Evolutionary conservation across 2,888 invertebrate species (phyloP).

Genomic region (Pedicia rivosa): DNA sequence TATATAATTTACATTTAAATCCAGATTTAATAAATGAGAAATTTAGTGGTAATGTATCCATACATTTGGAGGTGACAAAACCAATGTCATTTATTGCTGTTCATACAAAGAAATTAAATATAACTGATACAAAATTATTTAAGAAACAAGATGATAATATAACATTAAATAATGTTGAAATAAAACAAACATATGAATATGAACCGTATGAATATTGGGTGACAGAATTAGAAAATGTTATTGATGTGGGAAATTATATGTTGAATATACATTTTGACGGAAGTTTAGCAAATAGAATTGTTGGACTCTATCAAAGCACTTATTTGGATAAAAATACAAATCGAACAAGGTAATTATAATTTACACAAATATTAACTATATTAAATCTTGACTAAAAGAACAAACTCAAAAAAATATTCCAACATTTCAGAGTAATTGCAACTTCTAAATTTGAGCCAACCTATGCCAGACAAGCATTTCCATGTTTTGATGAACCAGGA

Average conservation of each 20-base stretch:
- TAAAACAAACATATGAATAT: slow-evolving; percentile 21
- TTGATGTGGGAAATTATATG: slow-evolving; percentile 31
- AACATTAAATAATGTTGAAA: slow-evolving; percentile 18
- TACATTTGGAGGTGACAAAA: slow-evolving; percentile 32
- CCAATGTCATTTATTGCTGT: slow-evolving; percentile 32
- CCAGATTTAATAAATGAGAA: slow-evolving; percentile 45
- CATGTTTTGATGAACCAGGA: slow-evolving; percentile 89
- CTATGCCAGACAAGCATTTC: slow-evolving; percentile 82
- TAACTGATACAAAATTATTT: slow-evolving; percentile 30
- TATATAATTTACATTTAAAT: slow-evolving; percentile 45
- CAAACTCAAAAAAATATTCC: too few species aligned
- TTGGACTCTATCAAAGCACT: slow-evolving; percentile 59
- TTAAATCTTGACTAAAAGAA: background rate
- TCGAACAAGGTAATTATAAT: slow-evolving; percentile 14
- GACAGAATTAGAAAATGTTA: slow-evolving; percentile 23
- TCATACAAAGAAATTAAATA: slow-evolving; percentile 34
- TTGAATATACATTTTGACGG: slow-evolving; percentile 48
- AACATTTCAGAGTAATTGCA: slow-evolving; percentile 48
- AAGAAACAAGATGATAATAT: slow-evolving; percentile 18
- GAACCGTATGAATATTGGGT: slow-evolving; percentile 27
- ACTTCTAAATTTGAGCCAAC: slow-evolving; percentile 92
- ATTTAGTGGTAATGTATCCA: slow-evolving; percentile 41
- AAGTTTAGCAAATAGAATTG: slow-evolving; percentile 49
- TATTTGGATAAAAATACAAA: slow-evolving; percentile 30
- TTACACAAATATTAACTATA: background rate